Percentiles rank a stretch among this genome's conserved stretches.
phyloP scores from a whole-genome alignment of 2,888 invertebrate genomes.

The Lycia hirtaria region DNA sequence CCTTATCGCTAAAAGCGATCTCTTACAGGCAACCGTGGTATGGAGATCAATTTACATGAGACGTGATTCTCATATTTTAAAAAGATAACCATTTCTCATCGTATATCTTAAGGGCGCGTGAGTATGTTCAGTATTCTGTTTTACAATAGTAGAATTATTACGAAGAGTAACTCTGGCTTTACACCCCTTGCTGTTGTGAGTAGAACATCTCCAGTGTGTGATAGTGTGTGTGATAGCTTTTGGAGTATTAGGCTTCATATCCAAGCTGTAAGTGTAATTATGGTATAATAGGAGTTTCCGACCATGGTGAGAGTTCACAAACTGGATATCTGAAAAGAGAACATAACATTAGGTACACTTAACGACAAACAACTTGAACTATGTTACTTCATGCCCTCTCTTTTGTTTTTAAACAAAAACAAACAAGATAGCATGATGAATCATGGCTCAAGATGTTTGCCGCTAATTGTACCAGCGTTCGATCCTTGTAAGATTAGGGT shows the following conservation, averaged over 20 bases:
- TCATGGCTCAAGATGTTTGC: too few species aligned
- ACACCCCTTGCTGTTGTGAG: neutral
- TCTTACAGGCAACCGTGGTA: too few species aligned
- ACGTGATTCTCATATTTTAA: too few species aligned
- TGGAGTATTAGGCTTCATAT: neutral
- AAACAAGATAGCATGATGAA: too few species aligned
- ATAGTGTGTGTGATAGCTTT: neutral
- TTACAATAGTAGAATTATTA: neutral
- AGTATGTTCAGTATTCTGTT: neutral
- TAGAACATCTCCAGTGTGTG: slow-evolving; percentile 27
- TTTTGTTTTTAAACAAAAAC: too few species aligned
- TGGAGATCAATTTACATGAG: too few species aligned
- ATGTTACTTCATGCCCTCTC: too few species aligned
- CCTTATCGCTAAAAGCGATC: too few species aligned
- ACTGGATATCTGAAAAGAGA: neutral
- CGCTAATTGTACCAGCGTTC: too few species aligned
- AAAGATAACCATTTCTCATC: neutral
- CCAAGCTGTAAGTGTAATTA: slow-evolving; percentile 20
- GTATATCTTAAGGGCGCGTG: neutral
- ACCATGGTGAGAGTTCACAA: neutral
- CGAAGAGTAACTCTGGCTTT: neutral
- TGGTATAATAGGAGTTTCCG: neutral
- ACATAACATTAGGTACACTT: too few species aligned
- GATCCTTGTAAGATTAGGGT: too few species aligned
- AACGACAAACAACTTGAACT: too few species aligned